These are phyloP conservation scores for Pandemis heparana DNA, from an alignment of 2,888 invertebrate genomes.

Conservation along the genomic window DNA sequence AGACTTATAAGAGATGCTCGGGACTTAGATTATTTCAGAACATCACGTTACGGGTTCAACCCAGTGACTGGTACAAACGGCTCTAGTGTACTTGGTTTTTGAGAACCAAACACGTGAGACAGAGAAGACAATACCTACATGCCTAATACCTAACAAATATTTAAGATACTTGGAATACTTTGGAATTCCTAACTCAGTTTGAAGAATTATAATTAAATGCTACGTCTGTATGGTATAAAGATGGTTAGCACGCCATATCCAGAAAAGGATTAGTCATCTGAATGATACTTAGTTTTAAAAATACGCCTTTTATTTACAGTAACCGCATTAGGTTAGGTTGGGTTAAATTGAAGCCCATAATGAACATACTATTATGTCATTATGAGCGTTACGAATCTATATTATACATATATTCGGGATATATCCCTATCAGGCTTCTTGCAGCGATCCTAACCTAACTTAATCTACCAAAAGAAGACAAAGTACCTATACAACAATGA, in stretches of 20 bases:
- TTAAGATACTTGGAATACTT: neutral
- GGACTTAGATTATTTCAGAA: neutral
- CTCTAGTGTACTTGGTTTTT: neutral
- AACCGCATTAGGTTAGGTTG: neutral
- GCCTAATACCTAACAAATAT: neutral
- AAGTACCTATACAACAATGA: neutral
- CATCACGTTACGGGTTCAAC: too few relatives aligned
- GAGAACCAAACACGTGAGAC: neutral
- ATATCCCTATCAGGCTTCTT: neutral
- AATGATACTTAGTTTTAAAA: neutral
- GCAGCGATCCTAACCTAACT: neutral
- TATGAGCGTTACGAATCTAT: neutral
- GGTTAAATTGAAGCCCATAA: neutral
- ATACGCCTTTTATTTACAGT: neutral
- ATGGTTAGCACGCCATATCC: neutral
- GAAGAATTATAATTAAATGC: neutral
- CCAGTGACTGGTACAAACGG: neutral
- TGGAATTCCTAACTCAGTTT: neutral
- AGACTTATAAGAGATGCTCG: neutral
- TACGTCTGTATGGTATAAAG: neutral
- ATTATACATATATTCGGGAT: neutral
- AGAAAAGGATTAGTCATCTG: neutral
- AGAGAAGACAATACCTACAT: neutral
- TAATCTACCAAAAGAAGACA: constrained; percentile 6
- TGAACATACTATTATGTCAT: neutral